A percentile compares a stretch with the other conserved stretches of the same genome.
Conservation (phyloP, 2,888 invertebrate species). For the Hedya salicella region DNA sequence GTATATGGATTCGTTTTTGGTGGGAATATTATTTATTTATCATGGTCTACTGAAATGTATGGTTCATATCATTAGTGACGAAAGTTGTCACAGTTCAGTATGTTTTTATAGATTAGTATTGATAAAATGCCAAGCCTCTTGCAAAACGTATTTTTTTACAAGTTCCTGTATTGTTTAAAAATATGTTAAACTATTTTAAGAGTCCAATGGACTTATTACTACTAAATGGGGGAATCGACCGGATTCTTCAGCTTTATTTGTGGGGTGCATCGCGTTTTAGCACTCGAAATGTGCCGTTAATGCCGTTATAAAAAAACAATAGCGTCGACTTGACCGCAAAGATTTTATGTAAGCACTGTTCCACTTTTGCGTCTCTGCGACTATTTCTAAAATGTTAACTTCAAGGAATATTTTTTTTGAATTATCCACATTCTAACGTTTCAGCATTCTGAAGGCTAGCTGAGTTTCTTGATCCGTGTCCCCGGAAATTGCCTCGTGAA, state of each 20-base stretch:
- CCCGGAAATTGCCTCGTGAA: slow-evolving; percentile 75
- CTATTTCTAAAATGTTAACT: slow-evolving; percentile 14
- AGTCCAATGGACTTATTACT: background rate
- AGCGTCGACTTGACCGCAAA: slow-evolving; percentile 18
- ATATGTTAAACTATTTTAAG: too few relatives aligned
- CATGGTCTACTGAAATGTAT: too few relatives aligned
- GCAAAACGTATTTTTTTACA: too few relatives aligned
- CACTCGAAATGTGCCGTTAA: slow-evolving; percentile 22
- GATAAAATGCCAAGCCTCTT: too few relatives aligned
- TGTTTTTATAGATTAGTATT: too few relatives aligned
- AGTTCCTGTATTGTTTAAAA: too few relatives aligned
- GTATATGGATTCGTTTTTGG: too few relatives aligned
- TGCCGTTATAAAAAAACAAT: slow-evolving; percentile 26
- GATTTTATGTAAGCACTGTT: background rate
- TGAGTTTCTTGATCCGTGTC: slow-evolving; percentile 58
- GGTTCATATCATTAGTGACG: too few relatives aligned
- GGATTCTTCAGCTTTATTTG: slow-evolving; percentile 20
- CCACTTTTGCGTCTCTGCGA: background rate
- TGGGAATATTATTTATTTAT: too few relatives aligned
- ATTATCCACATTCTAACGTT: slow-evolving; percentile 26
- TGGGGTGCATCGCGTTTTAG: slow-evolving; percentile 28
- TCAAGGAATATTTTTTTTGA: background rate
- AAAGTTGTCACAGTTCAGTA: too few relatives aligned
- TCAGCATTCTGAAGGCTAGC: slow-evolving; percentile 51
- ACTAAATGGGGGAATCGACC: slow-evolving; percentile 6